Base-by-base conservation (phyloP, 2,113 vertebrate species). In the Laticauda colubrina region DNA sequence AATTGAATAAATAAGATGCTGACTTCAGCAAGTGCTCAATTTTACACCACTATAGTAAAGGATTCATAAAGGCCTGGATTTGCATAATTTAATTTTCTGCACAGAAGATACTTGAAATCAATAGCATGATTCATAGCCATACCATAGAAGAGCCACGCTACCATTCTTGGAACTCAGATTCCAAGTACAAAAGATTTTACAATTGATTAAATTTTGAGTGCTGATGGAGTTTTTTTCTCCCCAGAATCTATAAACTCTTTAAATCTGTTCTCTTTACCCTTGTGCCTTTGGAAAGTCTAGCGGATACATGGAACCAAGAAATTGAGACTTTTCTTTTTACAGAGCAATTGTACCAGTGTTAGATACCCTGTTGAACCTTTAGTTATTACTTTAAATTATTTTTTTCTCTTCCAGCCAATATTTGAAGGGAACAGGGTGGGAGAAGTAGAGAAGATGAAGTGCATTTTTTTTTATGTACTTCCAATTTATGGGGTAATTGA, bases 31-130 rank as follows among this genome's bases (percentile, higher is more conserved):
- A 96, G 95, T 97, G 89, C 95, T 97, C 95, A 92, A 96, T 95
- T 97, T 97, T 96, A 93, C 92, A 93, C 92, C 93, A 93, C 96
- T 97, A 95, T 97, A 97, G 95, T 94, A 96, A 96, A 96, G 93
- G 94, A 96, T 97, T 97, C 29, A 89, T 96, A 95, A 97, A 97
- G 95, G 92, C 96, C 95, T 95, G 92, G 95, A 96, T 97, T 97
- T 98, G 97, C 98, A 98, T 99, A 98, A 98, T 98, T 98, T 97
- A 97, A 98, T 99, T 98, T 98, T 98, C 97, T 98, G 96, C 98
- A 97, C 95, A 96, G 97, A 97, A 97, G 96, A 97, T 98, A 98
- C 97, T 97, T 98, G 97, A 97, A 98, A 98, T 98, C 98, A 97
- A 97, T 98, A 98, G 96, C 97, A 97, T 98, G 98, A 98, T 98